These are phyloP conservation scores for Seira sanloemensis DNA, from an alignment of 2,888 invertebrate species.

Conservation along the genomic window DNA sequence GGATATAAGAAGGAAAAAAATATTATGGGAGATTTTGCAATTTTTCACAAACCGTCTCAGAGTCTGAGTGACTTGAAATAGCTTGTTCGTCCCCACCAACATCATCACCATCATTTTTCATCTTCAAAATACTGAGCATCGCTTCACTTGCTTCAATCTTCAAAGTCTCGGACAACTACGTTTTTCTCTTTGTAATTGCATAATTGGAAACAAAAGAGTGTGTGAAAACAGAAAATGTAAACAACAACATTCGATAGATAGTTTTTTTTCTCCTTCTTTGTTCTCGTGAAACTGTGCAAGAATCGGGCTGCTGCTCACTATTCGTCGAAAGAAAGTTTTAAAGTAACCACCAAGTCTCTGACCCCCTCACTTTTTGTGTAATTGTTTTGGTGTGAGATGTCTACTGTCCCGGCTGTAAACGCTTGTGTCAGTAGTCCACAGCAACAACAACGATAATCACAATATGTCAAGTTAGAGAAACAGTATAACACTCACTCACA, in stretches of 20 bases:
- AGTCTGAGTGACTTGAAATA: neutral
- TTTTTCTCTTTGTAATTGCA: too few relatives aligned
- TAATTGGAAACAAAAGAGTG: too few relatives aligned
- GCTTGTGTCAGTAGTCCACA: neutral
- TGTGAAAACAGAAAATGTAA: too few relatives aligned
- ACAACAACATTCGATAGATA: too few relatives aligned
- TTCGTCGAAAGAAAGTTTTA: too few relatives aligned
- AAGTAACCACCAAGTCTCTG: too few relatives aligned
- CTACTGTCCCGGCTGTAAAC: conserved; percentile 58
- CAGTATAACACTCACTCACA: conserved; percentile 11
- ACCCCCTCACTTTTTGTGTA: neutral
- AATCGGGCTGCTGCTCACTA: neutral
- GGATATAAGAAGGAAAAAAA: too few relatives aligned
- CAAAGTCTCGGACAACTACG: too few relatives aligned
- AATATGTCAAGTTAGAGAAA: conserved; percentile 15
- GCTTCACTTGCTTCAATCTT: too few relatives aligned
- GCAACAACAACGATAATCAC: neutral
- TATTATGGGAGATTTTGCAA: neutral
- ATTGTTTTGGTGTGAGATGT: neutral
- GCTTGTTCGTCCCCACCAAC: neutral
- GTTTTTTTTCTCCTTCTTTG: too few relatives aligned
- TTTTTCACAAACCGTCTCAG: conserved; percentile 8
- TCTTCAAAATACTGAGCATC: neutral
- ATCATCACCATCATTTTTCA: neutral
- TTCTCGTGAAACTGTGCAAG: too few relatives aligned